Percentiles rank a stretch among this genome's conserved stretches.
These are phyloP conservation scores for Phalanger gymnotis DNA, from an alignment of 2,797 vertebrate species.

Conservation along the genomic window DNA sequence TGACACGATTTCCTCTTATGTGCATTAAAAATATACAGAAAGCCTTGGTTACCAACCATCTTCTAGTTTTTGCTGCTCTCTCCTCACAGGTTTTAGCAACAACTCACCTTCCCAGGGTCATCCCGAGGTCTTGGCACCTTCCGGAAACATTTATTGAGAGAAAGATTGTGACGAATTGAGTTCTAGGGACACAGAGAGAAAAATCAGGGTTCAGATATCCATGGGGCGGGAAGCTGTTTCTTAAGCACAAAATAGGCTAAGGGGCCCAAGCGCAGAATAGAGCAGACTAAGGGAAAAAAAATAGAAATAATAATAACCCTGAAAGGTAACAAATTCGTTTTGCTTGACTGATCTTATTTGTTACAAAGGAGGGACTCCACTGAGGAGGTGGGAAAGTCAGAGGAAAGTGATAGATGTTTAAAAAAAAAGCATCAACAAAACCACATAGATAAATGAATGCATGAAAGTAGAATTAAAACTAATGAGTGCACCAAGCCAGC, in stretches of 20 bases:
- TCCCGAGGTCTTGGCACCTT: conserved; percentile 97
- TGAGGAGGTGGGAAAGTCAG: background rate
- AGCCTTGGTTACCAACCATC: background rate
- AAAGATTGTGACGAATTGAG: conserved; percentile 98
- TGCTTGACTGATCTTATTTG: background rate
- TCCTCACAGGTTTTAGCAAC: conserved; percentile 36
- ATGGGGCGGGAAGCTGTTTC: conserved; percentile 22
- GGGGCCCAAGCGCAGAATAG: background rate
- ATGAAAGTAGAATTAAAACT: background rate
- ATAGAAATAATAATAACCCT: background rate
- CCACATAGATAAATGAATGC: background rate
- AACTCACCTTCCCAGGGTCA: conserved; percentile 96
- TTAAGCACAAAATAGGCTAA: background rate
- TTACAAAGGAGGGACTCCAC: background rate
- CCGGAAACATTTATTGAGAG: conserved; percentile 98
- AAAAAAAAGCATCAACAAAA: background rate
- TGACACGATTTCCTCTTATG: conserved; percentile 54
- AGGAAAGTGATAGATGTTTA: background rate
- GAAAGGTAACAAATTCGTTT: background rate
- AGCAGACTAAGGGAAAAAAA: background rate
- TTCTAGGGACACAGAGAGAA: conserved; percentile 87
- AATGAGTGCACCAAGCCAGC: background rate
- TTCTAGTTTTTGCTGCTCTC: conserved; percentile 21
- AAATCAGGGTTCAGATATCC: conserved; percentile 45
- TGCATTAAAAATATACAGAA: conserved; percentile 55